Evolutionary conservation across 2,888 invertebrate species (phyloP), one percentile per base, ranked within the genome.

Genomic region (Cryptosula pallasiana): DNA sequence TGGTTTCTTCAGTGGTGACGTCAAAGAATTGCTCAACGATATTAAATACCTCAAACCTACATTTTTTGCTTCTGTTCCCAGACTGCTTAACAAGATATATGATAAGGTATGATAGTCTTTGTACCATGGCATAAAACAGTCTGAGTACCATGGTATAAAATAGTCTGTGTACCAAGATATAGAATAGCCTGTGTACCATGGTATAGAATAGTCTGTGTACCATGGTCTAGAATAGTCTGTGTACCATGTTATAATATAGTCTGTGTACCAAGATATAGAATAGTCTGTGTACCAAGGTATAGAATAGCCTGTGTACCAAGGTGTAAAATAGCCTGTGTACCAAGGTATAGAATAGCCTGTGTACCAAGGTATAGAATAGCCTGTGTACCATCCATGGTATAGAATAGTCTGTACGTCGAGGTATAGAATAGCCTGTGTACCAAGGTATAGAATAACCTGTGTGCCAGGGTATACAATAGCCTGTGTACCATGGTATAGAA

Each of bases 1-100:
- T 32, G 98, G 97, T 34, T 98, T 95, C 87, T 97, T 92, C 86
- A 89, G 92, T 73, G 98, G 98, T 16, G 95, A 98, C 85, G 93
- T 98, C 75, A 90, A 91, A 78, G 89, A 90, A 78, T 86, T 98
- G 76, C 81, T 86, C 78, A 87, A 87, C 74, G 97, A 98, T 81
- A 90, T 97, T 87, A 92, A 91, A 83, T 92, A 92, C 35, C 87
- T 98, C 72, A 91, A 90, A 80, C 97, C 98, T 0, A 97, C 97
- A 0, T 90, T 97, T 75, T 92, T 94, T 87, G 95, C 96, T 3
- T 94, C 95, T 1, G 98, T 98, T 73, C 98, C 98, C 0, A 89
- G 98, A 74, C 88, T 98, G n/a, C 88, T 98, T 55, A 98, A 98
- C 87, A 89, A 97, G 76, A 90, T 98, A 77, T 95, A 94, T 84